These are phyloP conservation scores for Drosophila acutilabella DNA, from an alignment of 2,888 invertebrate species.

Conservation along the genomic window DNA sequence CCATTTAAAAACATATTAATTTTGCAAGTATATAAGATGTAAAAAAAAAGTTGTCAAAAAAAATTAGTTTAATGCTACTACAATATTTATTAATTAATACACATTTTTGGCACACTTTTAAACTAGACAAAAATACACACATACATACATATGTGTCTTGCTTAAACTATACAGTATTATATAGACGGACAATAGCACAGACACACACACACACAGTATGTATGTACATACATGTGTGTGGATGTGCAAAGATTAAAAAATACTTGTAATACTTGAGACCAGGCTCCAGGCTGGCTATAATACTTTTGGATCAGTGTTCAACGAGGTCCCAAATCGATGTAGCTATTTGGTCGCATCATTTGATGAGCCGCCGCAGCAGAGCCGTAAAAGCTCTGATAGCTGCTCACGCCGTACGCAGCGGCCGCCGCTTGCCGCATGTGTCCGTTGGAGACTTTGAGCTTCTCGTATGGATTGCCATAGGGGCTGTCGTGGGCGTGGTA, in stretches of 20 bases:
- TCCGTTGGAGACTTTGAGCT: constrained; percentile 81
- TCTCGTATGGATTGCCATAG: constrained; percentile 84
- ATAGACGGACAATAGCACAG: too few species aligned
- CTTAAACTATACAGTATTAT: constrained; percentile 46
- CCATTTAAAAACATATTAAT: constrained; percentile 50
- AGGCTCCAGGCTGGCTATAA: constrained; percentile 43
- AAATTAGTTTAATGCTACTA: constrained; percentile 42
- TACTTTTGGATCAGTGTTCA: constrained; percentile 42
- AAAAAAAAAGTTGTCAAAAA: constrained; percentile 15
- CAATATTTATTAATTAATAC: constrained; percentile 17
- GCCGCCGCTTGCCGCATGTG: constrained; percentile 68
- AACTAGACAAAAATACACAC: constrained; percentile 51
- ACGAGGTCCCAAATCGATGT: constrained; percentile 85
- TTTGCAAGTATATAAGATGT: constrained; percentile 14
- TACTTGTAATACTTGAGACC: constrained; percentile 73
- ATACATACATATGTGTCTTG: constrained; percentile 29
- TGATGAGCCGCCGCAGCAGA: constrained; percentile 77
- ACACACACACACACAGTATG: constrained; percentile 41
- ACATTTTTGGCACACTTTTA: constrained; percentile 47
- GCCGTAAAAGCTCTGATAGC: constrained; percentile 84
- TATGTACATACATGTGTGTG: constrained; percentile 9
- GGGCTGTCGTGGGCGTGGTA: constrained; percentile 64
- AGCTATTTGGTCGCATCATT: constrained; percentile 84
- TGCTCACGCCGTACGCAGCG: constrained; percentile 81
- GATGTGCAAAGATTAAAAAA: constrained; percentile 36